Base-by-base conservation (phyloP, 1,140 invertebrate species). In the Episyrphus balteatus region DNA sequence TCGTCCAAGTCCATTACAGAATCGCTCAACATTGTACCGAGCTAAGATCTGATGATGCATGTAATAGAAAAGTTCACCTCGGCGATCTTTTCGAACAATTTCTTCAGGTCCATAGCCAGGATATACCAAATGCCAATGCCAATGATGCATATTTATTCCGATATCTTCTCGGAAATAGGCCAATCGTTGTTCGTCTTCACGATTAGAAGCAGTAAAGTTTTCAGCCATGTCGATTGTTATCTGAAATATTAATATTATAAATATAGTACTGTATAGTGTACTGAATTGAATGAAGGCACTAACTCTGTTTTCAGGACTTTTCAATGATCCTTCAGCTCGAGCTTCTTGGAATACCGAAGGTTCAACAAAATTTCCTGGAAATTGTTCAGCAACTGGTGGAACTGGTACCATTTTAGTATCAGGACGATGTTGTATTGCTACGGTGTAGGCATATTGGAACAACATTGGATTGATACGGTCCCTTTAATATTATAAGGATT, bases 71-170 rank as follows among this genome's bases (percentile, higher is more conserved):
- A 85, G 70, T 63, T 85, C 82, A 13, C 82, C 82, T 21, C 81
- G 74, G 34, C 82, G 71, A 60, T 84, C 77, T 58, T 81, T 82
- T 32, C 69, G 64, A 6, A 78, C 75, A 21, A 78, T 71, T 18
- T 62, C 58, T 1, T 37, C 34, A 5, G 70, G 59, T 11, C 70
- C 72, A 31, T 72, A 66, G 37, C 56, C 58, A 13, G 81, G 81
- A 54, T 83, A 83, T 0, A 83, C 76, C 44, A 83, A 60, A 67
- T 85, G 82, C 82, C 82, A 85, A 56, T 84, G 81, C 79, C 81
- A 83, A 53, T 84, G 82, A 57, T 84, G 81, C 31, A 80, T 72
- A 55, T 82, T 83, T 13, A 82, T 66, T 11, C 80, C 80, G 19
- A 68, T 66, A 45, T 66, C 65, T 47, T 68, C 62, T 6, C 81